Evolutionary conservation across 2,113 vertebrate genomes (phyloP), one percentile per base, ranked within the genome.

Genomic region (Micronisus gabar): DNA sequence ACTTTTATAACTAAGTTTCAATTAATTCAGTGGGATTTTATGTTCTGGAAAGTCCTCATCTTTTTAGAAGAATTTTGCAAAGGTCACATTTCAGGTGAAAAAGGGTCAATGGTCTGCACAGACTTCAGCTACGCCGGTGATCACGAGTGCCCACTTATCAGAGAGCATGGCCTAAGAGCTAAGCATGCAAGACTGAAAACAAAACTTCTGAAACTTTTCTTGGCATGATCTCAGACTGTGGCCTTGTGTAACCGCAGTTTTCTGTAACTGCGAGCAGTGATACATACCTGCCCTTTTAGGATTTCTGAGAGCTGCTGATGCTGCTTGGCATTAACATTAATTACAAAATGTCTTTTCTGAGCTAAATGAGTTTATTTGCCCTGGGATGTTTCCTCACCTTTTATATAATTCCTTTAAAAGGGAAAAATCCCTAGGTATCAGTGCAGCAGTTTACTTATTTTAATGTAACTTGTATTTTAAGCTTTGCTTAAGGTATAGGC

Each of bases 131-230:
- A 11, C 0, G 4, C 41, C 55, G n/a, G 15, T 40, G 59, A 56
- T 58, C 32, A 15, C 0, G 0, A 55, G 14, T 15, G 25, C 7
- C 29, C 32, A 6, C 4, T 27, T 15, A 40, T 6, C 34, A 40
- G 75, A 65, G 26, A 73, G 53, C 32, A 43, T 1, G 7, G 50
- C 38, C 52, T 32, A 36, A 63, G 2, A 56, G 26, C 63, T 58
- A 38, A 78, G 30, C 21, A 10, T 6, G 50, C 19, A 67, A 29
- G 45, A 52, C 62, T 32, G 26, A 75, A 82, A 86, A 13, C n/a
- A 36, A 86, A 83, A 59, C n/a, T 40, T 26, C 30, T 65, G 66
- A 88, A 92, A 56, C 38, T 36, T 41, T 53, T 55, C 67, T 40
- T 81, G 50, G 65, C 4, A 0, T 21, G 52, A 67, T 41, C 22